A percentile compares a stretch with the other conserved stretches of the same genome.
Evolutionary conservation across 2,113 vertebrate genomes (phyloP).

Genomic region (Lagopus muta): DNA sequence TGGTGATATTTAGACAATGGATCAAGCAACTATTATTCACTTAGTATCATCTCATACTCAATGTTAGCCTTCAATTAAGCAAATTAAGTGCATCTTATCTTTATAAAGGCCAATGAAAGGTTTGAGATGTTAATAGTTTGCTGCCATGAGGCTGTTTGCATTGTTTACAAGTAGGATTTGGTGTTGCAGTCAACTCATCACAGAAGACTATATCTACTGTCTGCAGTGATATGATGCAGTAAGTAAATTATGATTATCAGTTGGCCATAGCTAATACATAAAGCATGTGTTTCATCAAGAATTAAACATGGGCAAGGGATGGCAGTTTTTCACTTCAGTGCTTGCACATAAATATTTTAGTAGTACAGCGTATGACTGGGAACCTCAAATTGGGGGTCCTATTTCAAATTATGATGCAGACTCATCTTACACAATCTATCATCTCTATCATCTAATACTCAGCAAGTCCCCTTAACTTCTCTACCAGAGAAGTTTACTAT

Average conservation of each 20-base stretch:
- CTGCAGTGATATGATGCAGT: too few species aligned
- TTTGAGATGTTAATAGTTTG: background rate
- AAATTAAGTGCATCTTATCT: background rate
- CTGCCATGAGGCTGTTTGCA: background rate
- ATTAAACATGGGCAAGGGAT: background rate
- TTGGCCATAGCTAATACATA: background rate
- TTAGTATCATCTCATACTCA: background rate
- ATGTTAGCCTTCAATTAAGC: background rate
- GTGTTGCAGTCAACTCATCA: background rate
- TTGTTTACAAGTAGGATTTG: background rate
- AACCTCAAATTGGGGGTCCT: background rate
- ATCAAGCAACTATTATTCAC: background rate
- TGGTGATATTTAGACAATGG: background rate
- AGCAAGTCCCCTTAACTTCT: background rate
- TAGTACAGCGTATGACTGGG: rapidly evolving
- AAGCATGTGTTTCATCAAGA: background rate
- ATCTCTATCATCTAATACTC: background rate
- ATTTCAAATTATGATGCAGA: background rate
- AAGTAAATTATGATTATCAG: background rate
- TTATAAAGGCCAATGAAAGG: background rate
- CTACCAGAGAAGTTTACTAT: background rate
- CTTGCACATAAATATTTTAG: background rate
- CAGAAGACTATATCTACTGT: background rate
- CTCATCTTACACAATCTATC: background rate
- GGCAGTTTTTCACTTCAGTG: rapidly evolving